These are phyloP conservation scores for Phodopus roborovskii DNA, from an alignment of 2,113 vertebrate genomes.

Conservation along the genomic window DNA sequence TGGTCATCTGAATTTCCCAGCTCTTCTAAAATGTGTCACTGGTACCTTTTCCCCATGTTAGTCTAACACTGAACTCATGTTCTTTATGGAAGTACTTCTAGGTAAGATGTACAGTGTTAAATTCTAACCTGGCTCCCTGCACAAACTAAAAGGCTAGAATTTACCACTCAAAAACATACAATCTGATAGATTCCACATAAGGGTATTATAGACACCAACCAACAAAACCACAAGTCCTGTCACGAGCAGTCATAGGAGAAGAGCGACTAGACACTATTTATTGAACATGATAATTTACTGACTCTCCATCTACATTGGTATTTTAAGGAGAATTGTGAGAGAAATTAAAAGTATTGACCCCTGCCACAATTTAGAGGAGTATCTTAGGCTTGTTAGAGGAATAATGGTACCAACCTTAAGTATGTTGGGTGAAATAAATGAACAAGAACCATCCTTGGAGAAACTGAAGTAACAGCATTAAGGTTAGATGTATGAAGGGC, in stretches of 20 bases:
- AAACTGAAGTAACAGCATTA: constrained; percentile 53
- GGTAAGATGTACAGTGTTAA: not conserved
- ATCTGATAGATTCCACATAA: constrained; percentile 10
- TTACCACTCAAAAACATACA: constrained; percentile 48
- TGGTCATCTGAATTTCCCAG: constrained; percentile 77
- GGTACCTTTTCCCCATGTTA: constrained; percentile 52
- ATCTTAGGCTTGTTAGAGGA: not conserved
- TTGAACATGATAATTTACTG: constrained; percentile 23
- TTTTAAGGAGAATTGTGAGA: constrained; percentile 58
- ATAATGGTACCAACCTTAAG: not conserved
- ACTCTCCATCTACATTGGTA: constrained; percentile 15
- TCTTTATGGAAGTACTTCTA: constrained; percentile 53
- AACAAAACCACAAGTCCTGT: constrained; percentile 24
- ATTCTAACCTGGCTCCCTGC: constrained; percentile 45
- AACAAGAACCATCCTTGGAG: constrained; percentile 42
- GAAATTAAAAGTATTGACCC: not conserved
- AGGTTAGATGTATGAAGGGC: constrained; percentile 8
- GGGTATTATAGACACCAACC: constrained; percentile 15
- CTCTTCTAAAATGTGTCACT: constrained; percentile 69
- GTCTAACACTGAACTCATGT: constrained; percentile 64
- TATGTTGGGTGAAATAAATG: constrained; percentile 63
- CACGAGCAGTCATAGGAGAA: constrained; percentile 40
- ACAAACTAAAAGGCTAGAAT: constrained; percentile 27
- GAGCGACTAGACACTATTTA: constrained; percentile 28
- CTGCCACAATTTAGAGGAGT: constrained; percentile 49